Evolutionary conservation across 30 jellyfish, hydroid and myxozoan genomes (phyloP), one percentile per base, ranked within the genome.

Genomic region (Hydractinia symbiolongicarpus): DNA sequence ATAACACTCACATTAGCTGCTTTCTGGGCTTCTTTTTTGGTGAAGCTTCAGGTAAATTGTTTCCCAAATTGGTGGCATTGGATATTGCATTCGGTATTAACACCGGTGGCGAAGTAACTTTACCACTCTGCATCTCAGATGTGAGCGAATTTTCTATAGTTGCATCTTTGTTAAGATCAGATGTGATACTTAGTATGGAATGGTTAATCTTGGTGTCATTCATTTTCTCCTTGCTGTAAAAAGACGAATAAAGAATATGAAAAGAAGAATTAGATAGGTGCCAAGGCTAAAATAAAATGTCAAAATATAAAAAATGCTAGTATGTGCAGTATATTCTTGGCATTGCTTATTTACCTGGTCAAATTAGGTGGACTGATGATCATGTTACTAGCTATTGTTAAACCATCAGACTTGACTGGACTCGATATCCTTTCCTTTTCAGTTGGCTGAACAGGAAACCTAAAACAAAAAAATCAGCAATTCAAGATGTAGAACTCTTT

Each of bases 1-100:
- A 67, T 1, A 67, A 71, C 13, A 81, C 96, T 75, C 84, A 93
- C 98, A 93, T 95, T 58, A 83, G 83, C 83, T 93, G 98, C 66
- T 93, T 93, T 14, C 98, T 78, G 5, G 98, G 98, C 78, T 93
- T 93, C 66, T 93, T 93, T 55, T 95, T 77, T 57, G 98, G 98
- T 7, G 98, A 93, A 40, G 98, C 98, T 79, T 93, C 98, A 5
- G 95, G 66, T 14, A 61, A 19, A 49, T 17, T 49, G 79, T 50
- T 15, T 20, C 51, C 9, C 15, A 58, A 49, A 19, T 54, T 30
- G 17, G 51, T 71, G 9, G 80, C 60, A 9, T 20, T 58, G 51
- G 80, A 19, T 20, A 19, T 71, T 8, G 80, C 80, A 19, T 51
- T 64, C 5, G 74, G 19, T n/a, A 64, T 44, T 51, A 64, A 13